Percentiles rank a stretch among this genome's conserved stretches.
Conservation (phyloP, 2,888 invertebrate species). For the Mystacides longicornis region DNA sequence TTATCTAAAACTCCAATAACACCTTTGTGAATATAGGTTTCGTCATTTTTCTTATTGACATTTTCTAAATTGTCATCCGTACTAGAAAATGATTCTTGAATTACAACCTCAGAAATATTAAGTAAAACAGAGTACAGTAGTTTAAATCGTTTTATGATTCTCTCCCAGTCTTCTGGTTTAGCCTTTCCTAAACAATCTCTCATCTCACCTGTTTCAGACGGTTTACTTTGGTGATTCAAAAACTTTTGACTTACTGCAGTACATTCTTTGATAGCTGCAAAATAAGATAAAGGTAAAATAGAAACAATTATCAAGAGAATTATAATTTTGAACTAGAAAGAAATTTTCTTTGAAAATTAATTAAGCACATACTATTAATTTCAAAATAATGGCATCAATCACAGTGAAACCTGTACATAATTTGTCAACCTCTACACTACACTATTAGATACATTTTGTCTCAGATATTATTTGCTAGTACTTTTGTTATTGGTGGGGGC, state of each 20-base stretch:
- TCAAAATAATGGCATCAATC: too few relatives aligned
- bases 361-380: too few relatives aligned
- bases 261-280: conserved; percentile 22
- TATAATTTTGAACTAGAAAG: too few relatives aligned
- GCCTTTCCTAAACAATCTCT: background rate
- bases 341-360: too few relatives aligned
- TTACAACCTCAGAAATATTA: conserved; percentile 20
- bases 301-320: background rate
- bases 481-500: too few relatives aligned
- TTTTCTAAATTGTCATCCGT: background rate
- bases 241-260: conserved; percentile 15
- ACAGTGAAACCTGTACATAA: too few relatives aligned
- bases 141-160: conserved; percentile 21
- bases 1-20: conserved; percentile 18
- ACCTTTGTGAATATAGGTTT: conserved; percentile 13
- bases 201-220: background rate
- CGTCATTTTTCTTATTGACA: background rate
- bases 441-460: too few relatives aligned
- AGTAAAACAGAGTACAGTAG: conserved; percentile 16
- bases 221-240: conserved; percentile 9
- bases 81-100: conserved; percentile 8
- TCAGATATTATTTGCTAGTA: too few relatives aligned
- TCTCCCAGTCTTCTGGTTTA: conserved; percentile 12
- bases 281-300: too few relatives aligned
- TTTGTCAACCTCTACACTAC: too few relatives aligned